phyloP scores from a whole-genome alignment of 2,888 invertebrate genomes.

The Cabera pusaria region DNA sequence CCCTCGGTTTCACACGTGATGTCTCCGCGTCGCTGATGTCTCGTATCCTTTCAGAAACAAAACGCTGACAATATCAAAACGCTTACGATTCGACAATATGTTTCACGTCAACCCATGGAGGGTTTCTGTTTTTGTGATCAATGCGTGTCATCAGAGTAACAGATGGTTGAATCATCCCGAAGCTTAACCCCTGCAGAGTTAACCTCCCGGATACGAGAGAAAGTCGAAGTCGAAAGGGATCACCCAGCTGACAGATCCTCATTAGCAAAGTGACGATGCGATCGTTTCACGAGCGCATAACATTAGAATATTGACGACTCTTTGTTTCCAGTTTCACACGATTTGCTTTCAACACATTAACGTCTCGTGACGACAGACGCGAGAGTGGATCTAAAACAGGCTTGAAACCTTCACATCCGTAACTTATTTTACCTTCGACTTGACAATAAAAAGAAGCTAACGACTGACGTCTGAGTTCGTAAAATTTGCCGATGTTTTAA shows the following conservation, averaged over 20 bases:
- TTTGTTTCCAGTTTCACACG: constrained; percentile 64
- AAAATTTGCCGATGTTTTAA: constrained; percentile 45
- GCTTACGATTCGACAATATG: background rate
- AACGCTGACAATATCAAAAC: constrained; percentile 41
- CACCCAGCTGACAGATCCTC: constrained; percentile 69
- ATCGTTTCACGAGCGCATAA: constrained; percentile 59
- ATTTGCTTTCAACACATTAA: constrained; percentile 57
- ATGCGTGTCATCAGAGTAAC: constrained; percentile 23
- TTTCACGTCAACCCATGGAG: constrained; percentile 4
- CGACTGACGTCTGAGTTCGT: constrained; percentile 35
- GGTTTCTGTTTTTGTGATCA: constrained; percentile 10
- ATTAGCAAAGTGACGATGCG: constrained; percentile 75
- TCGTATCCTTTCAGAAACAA: constrained; percentile 51
- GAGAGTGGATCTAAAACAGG: constrained; percentile 27
- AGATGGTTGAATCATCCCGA: constrained; percentile 37
- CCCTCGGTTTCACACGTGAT: constrained; percentile 61
- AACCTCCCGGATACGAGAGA: constrained; percentile 60
- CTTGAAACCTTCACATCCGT: constrained; percentile 37
- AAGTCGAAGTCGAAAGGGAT: constrained; percentile 71
- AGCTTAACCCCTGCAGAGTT: constrained; percentile 39
- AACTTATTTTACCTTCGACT: constrained; percentile 21
- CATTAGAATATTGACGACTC: constrained; percentile 53
- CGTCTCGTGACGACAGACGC: constrained; percentile 38
- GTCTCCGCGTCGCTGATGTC: constrained; percentile 49
- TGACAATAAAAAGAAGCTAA: constrained; percentile 36